Evolutionary conservation across 2,888 invertebrate species (phyloP).

Genomic region (Erannis defoliaria): DNA sequence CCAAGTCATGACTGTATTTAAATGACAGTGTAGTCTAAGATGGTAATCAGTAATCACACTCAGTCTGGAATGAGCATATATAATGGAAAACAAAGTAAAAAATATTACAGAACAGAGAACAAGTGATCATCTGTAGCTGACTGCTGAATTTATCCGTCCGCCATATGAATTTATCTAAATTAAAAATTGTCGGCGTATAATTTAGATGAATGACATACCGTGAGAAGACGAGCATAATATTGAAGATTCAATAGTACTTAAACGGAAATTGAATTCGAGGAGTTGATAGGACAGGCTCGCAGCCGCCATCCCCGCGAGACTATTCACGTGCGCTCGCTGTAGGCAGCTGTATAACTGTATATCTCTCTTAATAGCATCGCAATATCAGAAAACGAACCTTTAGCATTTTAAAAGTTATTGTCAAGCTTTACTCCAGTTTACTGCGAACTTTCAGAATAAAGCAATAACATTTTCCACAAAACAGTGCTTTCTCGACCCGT

Average conservation of each 20-base stretch:
- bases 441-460: conserved; percentile 36
- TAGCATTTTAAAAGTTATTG: conserved; percentile 36
- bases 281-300: conserved; percentile 55
- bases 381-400: conserved; percentile 32
- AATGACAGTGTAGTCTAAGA: too few species aligned
- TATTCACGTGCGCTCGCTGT: conserved; percentile 27
- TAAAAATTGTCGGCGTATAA: neutral
- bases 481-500: conserved; percentile 36
- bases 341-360: conserved; percentile 22
- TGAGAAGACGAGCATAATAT: conserved; percentile 52
- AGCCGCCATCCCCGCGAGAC: conserved; percentile 51
- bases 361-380: conserved; percentile 28
- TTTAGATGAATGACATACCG: conserved; percentile 20
- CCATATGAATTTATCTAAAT: too few species aligned
- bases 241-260: conserved; percentile 73
- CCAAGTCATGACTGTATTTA: too few species aligned
- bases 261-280: conserved; percentile 76
- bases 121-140: too few species aligned
- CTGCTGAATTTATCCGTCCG: too few species aligned
- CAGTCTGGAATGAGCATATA: too few species aligned
- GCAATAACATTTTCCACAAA: conserved; percentile 44
- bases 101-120: too few species aligned
- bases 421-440: conserved; percentile 36
- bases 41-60: too few species aligned
- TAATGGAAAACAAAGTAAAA: too few species aligned